Evolutionary conservation across 2,888 invertebrate genomes (phyloP).

Genomic region (Pyrocoelia pectoralis): DNA sequence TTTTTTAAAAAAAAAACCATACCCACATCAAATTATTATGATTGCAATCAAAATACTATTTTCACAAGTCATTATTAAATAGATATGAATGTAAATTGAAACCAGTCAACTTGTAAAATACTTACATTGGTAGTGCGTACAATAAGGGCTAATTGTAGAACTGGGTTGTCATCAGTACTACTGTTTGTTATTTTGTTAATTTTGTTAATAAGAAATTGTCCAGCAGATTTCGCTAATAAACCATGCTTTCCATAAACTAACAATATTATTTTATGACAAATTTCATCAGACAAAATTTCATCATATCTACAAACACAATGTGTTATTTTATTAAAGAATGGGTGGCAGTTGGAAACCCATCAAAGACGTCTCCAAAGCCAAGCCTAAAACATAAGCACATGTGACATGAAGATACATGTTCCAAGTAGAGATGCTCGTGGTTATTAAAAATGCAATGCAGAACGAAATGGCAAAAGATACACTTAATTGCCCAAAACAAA

Average conservation of each 20-base stretch:
- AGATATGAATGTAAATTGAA: background rate
- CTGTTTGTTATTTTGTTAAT: background rate
- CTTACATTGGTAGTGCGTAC: background rate
- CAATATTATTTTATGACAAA: slow-evolving; percentile 3
- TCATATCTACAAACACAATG: background rate
- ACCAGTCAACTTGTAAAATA: background rate
- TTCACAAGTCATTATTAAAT: no score
- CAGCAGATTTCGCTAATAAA: slow-evolving; percentile 7
- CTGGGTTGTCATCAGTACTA: background rate
- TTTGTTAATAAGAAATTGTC: slow-evolving; percentile 5
- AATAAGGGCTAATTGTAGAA: background rate
- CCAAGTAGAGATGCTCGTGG: no score
- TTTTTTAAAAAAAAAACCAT: background rate
- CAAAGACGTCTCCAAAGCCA: no score
- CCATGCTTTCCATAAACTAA: slow-evolving; percentile 1
- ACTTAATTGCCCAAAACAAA: no score
- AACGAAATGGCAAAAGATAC: no score
- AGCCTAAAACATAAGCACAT: no score
- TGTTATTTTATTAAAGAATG: background rate
- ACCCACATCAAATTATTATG: no score
- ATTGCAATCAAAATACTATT: no score
- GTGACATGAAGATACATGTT: no score
- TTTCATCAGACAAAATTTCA: background rate
- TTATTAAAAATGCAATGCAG: no score
- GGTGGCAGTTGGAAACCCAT: no score